These are phyloP conservation scores for Sisyra nigra DNA, from an alignment of 2,888 invertebrate species.

Conservation along the genomic window DNA sequence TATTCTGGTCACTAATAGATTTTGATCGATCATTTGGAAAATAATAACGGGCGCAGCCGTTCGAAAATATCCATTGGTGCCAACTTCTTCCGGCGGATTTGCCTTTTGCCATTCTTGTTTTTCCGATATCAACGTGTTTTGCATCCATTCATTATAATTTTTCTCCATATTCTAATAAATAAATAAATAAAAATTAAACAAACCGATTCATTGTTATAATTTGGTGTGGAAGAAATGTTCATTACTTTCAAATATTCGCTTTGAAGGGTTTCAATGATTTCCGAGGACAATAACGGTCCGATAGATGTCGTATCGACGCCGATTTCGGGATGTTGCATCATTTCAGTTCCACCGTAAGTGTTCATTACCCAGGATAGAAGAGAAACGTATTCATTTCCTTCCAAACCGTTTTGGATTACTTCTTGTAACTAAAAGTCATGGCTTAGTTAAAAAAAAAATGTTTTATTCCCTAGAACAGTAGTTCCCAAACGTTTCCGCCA, in stretches of 20 bases:
- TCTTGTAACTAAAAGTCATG: slow-evolving; percentile 50
- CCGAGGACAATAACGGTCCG: slow-evolving; percentile 60
- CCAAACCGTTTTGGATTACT: slow-evolving; percentile 70
- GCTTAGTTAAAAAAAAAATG: no score
- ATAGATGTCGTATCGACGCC: slow-evolving; percentile 47
- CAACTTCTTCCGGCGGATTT: slow-evolving; percentile 64
- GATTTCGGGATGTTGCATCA: slow-evolving; percentile 78
- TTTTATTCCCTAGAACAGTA: no score
- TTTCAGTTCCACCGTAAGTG: slow-evolving; percentile 73
- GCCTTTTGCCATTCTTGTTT: slow-evolving; percentile 83
- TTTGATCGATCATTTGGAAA: slow-evolving; percentile 97
- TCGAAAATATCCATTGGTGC: slow-evolving; percentile 66
- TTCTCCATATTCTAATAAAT: slow-evolving; percentile 57
- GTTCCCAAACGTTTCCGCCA: no score
- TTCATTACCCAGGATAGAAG: slow-evolving; percentile 85
- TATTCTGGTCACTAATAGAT: slow-evolving; percentile 55
- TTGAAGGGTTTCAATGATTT: slow-evolving; percentile 61
- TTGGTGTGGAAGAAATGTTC: background rate
- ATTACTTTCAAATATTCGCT: slow-evolving; percentile 59
- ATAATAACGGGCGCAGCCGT: slow-evolving; percentile 92
- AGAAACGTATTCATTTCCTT: slow-evolving; percentile 95
- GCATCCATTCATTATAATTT: slow-evolving; percentile 93
- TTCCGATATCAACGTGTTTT: slow-evolving; percentile 79
- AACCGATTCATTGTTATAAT: background rate
- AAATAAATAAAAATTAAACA: slow-evolving; percentile 5